phyloP scores from a whole-genome alignment of 1,140 invertebrate genomes.

The Ceratoteleas bidentatus region DNA sequence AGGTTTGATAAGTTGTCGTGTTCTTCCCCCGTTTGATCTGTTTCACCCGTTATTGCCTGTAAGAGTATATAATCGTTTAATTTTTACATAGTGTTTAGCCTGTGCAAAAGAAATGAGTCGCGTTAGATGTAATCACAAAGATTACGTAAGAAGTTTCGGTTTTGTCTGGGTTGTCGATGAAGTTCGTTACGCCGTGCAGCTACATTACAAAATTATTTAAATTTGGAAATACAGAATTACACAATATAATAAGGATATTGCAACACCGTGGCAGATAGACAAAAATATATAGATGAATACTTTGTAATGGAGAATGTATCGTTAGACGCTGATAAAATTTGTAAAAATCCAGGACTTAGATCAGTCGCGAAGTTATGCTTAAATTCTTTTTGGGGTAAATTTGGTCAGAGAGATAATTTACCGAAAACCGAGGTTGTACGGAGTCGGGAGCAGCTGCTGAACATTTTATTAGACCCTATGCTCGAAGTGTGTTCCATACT shows the following conservation, averaged over 20 bases:
- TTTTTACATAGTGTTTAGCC: constrained; percentile 64
- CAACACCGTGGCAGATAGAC: too few relatives aligned
- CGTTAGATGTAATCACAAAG: neutral
- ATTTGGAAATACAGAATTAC: constrained; percentile 50
- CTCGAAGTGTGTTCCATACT: too few relatives aligned
- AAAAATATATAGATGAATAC: too few relatives aligned
- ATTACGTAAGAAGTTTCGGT: neutral
- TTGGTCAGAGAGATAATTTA: too few relatives aligned
- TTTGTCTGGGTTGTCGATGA: constrained; percentile 18
- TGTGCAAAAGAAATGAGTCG: constrained; percentile 8
- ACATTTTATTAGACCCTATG: too few relatives aligned
- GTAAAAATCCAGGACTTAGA: too few relatives aligned
- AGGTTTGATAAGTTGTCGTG: constrained; percentile 57
- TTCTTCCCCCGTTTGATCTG: constrained; percentile 71
- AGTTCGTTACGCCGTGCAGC: constrained; percentile 3
- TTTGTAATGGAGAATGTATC: too few relatives aligned
- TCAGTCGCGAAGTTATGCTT: neutral
- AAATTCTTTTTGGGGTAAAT: too few relatives aligned
- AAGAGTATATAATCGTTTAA: constrained; percentile 66
- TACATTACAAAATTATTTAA: constrained; percentile 18
- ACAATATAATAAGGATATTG: constrained; percentile 67
- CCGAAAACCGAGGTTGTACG: too few relatives aligned
- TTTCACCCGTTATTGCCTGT: constrained; percentile 70
- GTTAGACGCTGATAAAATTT: too few relatives aligned
- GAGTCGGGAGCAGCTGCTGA: too few relatives aligned